Base-by-base conservation (phyloP, 1,140 invertebrate genomes). In the Sinella curviseta region DNA sequence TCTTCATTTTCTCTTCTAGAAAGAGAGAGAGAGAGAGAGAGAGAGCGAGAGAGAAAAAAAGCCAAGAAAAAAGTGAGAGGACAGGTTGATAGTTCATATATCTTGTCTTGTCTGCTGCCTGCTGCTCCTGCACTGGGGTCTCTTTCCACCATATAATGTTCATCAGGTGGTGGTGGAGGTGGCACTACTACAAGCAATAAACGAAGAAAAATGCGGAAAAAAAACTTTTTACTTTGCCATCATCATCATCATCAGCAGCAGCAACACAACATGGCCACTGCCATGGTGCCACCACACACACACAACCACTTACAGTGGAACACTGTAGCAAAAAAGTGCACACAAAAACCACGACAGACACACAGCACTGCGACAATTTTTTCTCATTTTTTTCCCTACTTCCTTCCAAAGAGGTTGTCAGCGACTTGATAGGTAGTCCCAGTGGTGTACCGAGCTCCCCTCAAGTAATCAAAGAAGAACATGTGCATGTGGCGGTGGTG, bases 381-480 rank as follows among this genome's bases (percentile, higher is more conserved):
- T 60, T 26, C 3, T 3, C 14, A 4, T 24, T 26, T 24, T 24
- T 14, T 60, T 8, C 3, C 24, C 24, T 60, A 17, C 55, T 60
- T 14, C 4, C 3, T 14, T 60, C 3, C n/a, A 4, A 17, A 24
- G 77, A 73, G 55, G 67, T 74, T 78, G 77, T 78, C 77, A 78
- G 39, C 77, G 67, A 78, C 67, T 78, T 78, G 77, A 78, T 78
- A 73, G 77, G 77, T 78, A 78, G 77, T 78, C 77, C 77, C 77
- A 73, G 39, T 34, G 77, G 77, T 78, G 35, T 34, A 30, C 33
- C 36, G 57, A 67, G 4, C 39, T 48, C 39, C 39, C 39, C 39
- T 48, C 39, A 48, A 48, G 39, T 48, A 48, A 77, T 65, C 57
- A 77, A 77, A 77, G 76, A 65, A 57, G 55, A 77, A n/a, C n/a